phyloP scores from a whole-genome alignment of 2,888 invertebrate species.

The Athetis lepigone region DNA sequence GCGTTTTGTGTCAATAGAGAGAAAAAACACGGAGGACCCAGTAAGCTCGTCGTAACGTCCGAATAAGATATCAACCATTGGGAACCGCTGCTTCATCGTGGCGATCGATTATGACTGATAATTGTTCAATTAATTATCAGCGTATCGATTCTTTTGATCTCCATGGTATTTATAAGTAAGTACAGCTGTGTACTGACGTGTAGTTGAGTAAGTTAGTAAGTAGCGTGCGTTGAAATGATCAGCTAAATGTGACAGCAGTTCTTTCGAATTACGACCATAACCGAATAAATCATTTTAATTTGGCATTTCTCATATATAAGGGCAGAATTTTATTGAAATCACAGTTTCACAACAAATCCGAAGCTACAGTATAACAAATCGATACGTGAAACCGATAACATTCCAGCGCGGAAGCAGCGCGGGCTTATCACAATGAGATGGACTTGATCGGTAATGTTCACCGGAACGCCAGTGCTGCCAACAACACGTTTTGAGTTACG shows the following conservation, averaged over 20 bases:
- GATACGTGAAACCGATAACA: slow-evolving; percentile 75
- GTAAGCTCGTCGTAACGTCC: slow-evolving; percentile 75
- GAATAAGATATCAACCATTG: slow-evolving; percentile 76
- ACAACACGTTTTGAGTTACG: slow-evolving; percentile 62
- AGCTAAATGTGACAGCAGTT: not conserved
- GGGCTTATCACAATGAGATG: slow-evolving; percentile 68
- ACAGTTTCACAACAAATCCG: slow-evolving; percentile 39
- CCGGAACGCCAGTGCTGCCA: slow-evolving; percentile 62
- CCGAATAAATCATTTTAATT: too few species aligned
- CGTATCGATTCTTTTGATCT: slow-evolving; percentile 53
- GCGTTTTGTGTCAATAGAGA: slow-evolving; percentile 73
- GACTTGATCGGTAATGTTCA: slow-evolving; percentile 71
- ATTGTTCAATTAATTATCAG: slow-evolving; percentile 70
- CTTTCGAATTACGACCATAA: not conserved
- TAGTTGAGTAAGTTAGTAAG: slow-evolving; percentile 1
- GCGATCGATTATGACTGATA: slow-evolving; percentile 72
- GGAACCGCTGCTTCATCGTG: slow-evolving; percentile 70
- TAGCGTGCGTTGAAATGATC: not conserved
- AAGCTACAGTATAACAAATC: slow-evolving; percentile 66
- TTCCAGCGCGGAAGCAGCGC: slow-evolving; percentile 72
- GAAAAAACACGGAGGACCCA: slow-evolving; percentile 71
- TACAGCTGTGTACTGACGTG: slow-evolving; percentile 9
- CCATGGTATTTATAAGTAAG: slow-evolving; percentile 16
- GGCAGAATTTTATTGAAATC: slow-evolving; percentile 24
- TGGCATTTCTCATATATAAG: too few species aligned